A percentile compares a stretch with the other conserved stretches of the same genome.
These are phyloP conservation scores for Mamestra configurata DNA, from an alignment of 1,140 invertebrate genomes.

Conservation along the genomic window DNA sequence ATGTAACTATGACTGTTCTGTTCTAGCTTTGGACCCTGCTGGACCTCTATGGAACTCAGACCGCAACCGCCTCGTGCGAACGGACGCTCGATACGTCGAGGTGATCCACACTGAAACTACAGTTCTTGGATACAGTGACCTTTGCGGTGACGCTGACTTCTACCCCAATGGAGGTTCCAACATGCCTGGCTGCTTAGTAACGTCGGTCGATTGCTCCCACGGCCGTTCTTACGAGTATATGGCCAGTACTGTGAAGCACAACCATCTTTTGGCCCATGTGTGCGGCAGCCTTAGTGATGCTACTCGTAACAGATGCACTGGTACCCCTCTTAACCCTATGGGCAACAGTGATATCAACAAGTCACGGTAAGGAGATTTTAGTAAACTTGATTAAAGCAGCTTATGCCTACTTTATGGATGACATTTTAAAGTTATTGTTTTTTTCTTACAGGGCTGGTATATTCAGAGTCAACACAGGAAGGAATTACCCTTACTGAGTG, in stretches of 20 bases:
- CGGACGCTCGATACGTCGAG: constrained; percentile 90
- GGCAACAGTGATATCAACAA: constrained; percentile 62
- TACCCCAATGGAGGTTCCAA: constrained; percentile 86
- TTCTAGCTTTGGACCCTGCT: constrained; percentile 67
- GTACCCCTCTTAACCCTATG: constrained; percentile 52
- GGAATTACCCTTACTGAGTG: constrained; percentile 55
- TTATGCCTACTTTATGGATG: not conserved
- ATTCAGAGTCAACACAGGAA: constrained; percentile 59
- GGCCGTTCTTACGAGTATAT: constrained; percentile 85
- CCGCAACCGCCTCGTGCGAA: constrained; percentile 56
- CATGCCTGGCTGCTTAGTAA: constrained; percentile 66
- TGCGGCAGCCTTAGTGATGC: constrained; percentile 53
- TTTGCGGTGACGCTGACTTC: constrained; percentile 89
- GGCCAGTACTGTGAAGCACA: constrained; percentile 79
- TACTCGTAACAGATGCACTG: constrained; percentile 50
- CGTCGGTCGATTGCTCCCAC: constrained; percentile 72
- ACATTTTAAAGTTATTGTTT: not conserved
- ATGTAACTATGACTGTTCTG: constrained; percentile 45
- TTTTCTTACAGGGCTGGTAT: constrained; percentile 61
- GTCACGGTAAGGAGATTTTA: constrained; percentile 48
- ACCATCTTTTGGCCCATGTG: constrained; percentile 56
- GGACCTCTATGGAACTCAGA: constrained; percentile 67
- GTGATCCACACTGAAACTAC: constrained; percentile 91
- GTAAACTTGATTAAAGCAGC: not conserved
- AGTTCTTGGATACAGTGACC: constrained; percentile 83